A percentile compares a stretch with the other conserved stretches of the same genome.
Evolutionary conservation across 1,140 invertebrate genomes (phyloP).

Genomic region (Drosophila elegans): DNA sequence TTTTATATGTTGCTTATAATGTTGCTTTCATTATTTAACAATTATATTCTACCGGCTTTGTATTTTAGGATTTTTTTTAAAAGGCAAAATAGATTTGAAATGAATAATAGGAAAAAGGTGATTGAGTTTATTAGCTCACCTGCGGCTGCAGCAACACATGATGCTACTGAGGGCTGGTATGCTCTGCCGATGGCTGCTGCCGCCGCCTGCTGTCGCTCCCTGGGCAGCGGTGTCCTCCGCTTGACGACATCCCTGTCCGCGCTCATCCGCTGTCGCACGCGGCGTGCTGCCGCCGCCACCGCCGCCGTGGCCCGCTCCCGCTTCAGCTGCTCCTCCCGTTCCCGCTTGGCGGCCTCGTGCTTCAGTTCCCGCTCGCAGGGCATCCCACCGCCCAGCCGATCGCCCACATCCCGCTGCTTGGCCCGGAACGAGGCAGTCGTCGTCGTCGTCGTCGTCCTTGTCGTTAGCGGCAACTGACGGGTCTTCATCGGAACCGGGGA

Average conservation of each 20-base stretch:
- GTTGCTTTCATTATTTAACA: too few species aligned
- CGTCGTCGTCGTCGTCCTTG: conserved; percentile 2
- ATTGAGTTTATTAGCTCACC: neutral
- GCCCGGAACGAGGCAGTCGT: conserved; percentile 22
- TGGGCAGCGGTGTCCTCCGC: neutral
- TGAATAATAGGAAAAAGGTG: too few species aligned
- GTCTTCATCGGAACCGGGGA: conserved; percentile 8
- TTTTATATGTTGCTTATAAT: too few species aligned
- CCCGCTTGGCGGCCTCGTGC: conserved; percentile 39
- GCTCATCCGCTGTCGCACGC: conserved; percentile 17
- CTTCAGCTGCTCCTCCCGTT: conserved; percentile 52
- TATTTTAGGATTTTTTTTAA: too few species aligned
- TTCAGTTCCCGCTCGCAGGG: conserved; percentile 55
- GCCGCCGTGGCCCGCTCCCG: conserved; percentile 9
- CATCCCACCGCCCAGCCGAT: neutral
- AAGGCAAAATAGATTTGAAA: too few species aligned
- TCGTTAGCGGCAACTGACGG: conserved; percentile 11
- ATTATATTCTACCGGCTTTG: too few species aligned
- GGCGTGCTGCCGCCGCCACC: conserved; percentile 21
- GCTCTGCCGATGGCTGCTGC: neutral
- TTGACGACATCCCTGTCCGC: neutral
- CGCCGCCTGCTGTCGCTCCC: neutral
- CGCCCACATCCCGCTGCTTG: conserved; percentile 13
- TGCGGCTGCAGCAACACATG: too few species aligned
- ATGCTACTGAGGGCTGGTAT: neutral